Evolutionary conservation across 2,113 vertebrate genomes (phyloP).

Genomic region (Felis chaus): DNA sequence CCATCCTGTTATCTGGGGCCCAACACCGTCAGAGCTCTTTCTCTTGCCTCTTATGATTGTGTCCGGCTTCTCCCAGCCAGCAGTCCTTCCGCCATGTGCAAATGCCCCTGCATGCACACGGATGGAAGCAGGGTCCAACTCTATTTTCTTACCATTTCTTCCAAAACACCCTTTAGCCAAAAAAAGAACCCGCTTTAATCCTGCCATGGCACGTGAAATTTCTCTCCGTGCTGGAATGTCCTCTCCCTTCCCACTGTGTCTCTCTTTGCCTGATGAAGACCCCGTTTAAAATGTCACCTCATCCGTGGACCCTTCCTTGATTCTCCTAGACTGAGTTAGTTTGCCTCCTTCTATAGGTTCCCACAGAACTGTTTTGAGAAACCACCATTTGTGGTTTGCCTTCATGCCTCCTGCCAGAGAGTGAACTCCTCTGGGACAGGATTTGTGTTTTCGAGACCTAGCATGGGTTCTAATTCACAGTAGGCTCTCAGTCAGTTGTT

Average conservation of each 20-base stretch:
- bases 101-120: background rate
- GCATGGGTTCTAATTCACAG: background rate
- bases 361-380: background rate
- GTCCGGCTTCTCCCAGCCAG: fast-evolving
- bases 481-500: background rate
- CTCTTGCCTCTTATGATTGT: background rate
- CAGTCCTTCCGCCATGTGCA: too few species aligned
- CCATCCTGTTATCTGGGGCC: fast-evolving
- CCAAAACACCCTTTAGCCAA: background rate
- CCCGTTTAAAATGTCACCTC: background rate
- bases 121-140: background rate
- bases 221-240: background rate
- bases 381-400: background rate
- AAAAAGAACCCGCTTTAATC: background rate
- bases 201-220: fast-evolving
- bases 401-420: background rate
- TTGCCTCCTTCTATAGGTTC: background rate
- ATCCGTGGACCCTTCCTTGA: background rate
- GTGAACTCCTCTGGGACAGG: background rate
- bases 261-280: background rate
- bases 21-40: background rate
- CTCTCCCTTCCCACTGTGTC: too few species aligned
- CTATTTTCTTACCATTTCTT: background rate
- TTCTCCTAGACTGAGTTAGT: background rate
- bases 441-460: background rate